Percentiles rank a stretch among this genome's conserved stretches.
phyloP scores from a whole-genome alignment of 2,888 invertebrate species.

The Meiosimyza platycephala region DNA sequence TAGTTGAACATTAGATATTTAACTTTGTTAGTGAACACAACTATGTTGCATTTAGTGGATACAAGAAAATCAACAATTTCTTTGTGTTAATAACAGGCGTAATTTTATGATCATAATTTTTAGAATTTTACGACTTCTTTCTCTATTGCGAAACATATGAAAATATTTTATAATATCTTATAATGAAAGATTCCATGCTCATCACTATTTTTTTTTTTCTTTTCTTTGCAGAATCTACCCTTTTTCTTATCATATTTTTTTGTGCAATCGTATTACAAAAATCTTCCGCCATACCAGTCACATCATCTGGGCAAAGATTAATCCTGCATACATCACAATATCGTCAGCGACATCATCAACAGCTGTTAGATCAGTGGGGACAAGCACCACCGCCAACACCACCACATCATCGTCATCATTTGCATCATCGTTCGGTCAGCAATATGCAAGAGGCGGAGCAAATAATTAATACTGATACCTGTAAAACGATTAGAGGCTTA shows the following conservation, averaged over 20 bases:
- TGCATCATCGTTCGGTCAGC: conserved; percentile 52
- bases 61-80: too few species aligned
- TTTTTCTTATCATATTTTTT: conserved; percentile 46
- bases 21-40: too few species aligned
- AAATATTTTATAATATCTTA: too few species aligned
- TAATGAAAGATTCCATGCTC: too few species aligned
- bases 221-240: conserved; percentile 44
- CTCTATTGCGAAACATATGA: too few species aligned
- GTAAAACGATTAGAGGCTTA: not conserved
- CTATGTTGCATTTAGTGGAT: too few species aligned
- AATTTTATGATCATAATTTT: too few species aligned
- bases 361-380: conserved; percentile 42
- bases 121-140: too few species aligned
- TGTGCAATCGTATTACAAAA: conserved; percentile 44
- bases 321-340: conserved; percentile 45
- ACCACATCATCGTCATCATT: conserved; percentile 51
- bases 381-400: conserved; percentile 28
- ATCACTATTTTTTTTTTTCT: too few species aligned
- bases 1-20: conserved; percentile 48
- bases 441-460: conserved; percentile 20
- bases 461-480: not conserved
- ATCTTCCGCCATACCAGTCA: conserved; percentile 42
- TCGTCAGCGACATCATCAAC: conserved; percentile 46
- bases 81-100: too few species aligned
- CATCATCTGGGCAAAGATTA: conserved; percentile 41